These are phyloP conservation scores for Upupa epops DNA, from an alignment of 2,113 vertebrate species.

Conservation along the genomic window DNA sequence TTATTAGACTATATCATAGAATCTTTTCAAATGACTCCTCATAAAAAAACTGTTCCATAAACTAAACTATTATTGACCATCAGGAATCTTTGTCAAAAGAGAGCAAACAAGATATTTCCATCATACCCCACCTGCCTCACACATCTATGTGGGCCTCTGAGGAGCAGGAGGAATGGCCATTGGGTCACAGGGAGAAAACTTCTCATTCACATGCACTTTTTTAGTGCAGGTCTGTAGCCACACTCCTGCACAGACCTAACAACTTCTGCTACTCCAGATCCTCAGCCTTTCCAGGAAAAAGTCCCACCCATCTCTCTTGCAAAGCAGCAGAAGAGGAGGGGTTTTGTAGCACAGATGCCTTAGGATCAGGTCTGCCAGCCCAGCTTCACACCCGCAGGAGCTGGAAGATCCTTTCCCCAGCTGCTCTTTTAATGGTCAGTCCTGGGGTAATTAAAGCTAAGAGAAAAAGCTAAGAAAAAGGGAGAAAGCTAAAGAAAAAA, in stretches of 20 bases:
- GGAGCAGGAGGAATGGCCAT: neutral
- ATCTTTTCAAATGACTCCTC: neutral
- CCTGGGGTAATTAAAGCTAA: neutral
- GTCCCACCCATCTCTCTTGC: neutral
- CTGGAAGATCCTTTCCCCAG: neutral
- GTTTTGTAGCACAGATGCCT: neutral
- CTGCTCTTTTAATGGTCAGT: neutral
- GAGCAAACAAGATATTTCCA: neutral
- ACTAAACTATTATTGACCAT: neutral
- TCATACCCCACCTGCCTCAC: neutral
- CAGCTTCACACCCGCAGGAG: neutral
- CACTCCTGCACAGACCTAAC: rapidly evolving
- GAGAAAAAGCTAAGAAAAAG: too few species aligned
- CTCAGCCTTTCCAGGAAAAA: neutral
- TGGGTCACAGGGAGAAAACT: neutral
- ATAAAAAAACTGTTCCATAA: neutral
- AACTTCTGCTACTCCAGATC: neutral
- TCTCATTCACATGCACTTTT: neutral
- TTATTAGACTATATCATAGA: neutral
- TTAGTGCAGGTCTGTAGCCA: neutral
- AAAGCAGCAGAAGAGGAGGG: neutral
- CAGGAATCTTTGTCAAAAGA: neutral
- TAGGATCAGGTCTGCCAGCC: neutral
- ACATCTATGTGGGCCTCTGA: rapidly evolving
- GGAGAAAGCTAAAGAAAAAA: neutral